Base-by-base conservation (phyloP, 2,888 invertebrate species). In the Lasioglossum zephyrum region DNA sequence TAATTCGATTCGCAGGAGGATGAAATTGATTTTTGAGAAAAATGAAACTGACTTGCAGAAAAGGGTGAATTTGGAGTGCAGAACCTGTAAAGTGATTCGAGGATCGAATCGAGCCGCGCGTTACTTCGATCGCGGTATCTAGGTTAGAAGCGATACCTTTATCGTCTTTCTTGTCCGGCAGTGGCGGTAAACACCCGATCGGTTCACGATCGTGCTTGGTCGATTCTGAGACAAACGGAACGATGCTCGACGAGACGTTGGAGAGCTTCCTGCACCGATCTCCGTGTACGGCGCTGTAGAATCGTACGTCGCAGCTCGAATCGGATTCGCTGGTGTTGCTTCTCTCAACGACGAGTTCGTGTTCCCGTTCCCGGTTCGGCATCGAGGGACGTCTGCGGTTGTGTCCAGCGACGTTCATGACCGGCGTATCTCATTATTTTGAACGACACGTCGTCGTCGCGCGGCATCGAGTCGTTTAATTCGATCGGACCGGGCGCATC, bases 341-440 rank as follows among this genome's bases (percentile, higher is more conserved):
- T 74, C 69, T 81, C 79, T 63, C 73, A 22, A 75, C 83, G 26
- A 41, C 53, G 73, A 76, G 73, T 82, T 86, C 84, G 18, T 63
- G 26, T 63, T 92, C 87, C 44, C 47, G 83, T 63, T 63, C 63
- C 6, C 74, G 87, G 11, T 22, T 84, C 75, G 87, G 82, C 77
- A 85, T 83, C 81, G 86, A 72, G 66, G 84, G 75, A 74, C 87
- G 84, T 83, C 90, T 90, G 78, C 84, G 85, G 83, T 79, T 90
- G 84, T 89, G 79, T 36, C 88, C 91, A 86, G 87, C 78, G 83
- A 90, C 81, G 88, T 88, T 93, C 93, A 93, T 93, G 89, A 88
- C 92, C 89, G 79, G 84, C 73, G 78, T 82, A 88, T 91, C 79
- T 79, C 92, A 92, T 92, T 91, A 91, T 92, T 87, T 81, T 77